Base-by-base conservation (phyloP, 1,140 invertebrate genomes). In the Trachymyrmex septentrionalis region DNA sequence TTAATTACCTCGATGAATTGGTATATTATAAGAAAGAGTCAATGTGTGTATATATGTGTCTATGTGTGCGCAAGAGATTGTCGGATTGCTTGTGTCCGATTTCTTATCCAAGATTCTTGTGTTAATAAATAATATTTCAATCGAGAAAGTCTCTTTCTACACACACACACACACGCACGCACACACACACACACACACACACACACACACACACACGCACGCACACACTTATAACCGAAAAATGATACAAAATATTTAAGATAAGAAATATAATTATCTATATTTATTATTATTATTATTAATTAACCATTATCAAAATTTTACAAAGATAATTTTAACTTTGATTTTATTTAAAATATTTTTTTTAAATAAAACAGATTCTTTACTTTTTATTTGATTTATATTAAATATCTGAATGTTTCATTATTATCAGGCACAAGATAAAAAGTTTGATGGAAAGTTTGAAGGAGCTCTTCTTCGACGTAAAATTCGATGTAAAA, bases 1-100 rank as follows among this genome's bases (percentile, higher is more conserved):
- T 84, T 84, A 84, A 84, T 84, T 75, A 84, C 44, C 38, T 63
- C 80, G 55, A 73, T 55, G 24, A 75, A 50, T 63, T 44, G 80
- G 72, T 82, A 73, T 48, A 63, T 48, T 73, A 48, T 63, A 75
- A 75, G 55, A 34, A 72, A 44, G n/a, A 84, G 16, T 50, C 14
- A 50, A 38, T 21, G 72, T 57, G 30, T 73, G 10, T 24, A 1
- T 19, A 7, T 21, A 7, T 48, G 38, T 24, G 24, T 16, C 34
- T n/a, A 67, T 14, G 14, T 48, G 38, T 24, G 21, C 24, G 34
- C 10, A 27, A 73, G 69, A 10, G 14, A 21, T 50, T 61, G 24
- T 50, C 38, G 30, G 53, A 50, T 63, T 21, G 6, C 10, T 61
- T 19, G 10, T 1, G 6, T 48, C 10, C 34, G 21, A 81, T 67